A percentile compares a stretch with the other conserved stretches of the same genome.
These are phyloP conservation scores for Sinonovacula constricta DNA, from an alignment of 1,140 invertebrate species.

Conservation along the genomic window DNA sequence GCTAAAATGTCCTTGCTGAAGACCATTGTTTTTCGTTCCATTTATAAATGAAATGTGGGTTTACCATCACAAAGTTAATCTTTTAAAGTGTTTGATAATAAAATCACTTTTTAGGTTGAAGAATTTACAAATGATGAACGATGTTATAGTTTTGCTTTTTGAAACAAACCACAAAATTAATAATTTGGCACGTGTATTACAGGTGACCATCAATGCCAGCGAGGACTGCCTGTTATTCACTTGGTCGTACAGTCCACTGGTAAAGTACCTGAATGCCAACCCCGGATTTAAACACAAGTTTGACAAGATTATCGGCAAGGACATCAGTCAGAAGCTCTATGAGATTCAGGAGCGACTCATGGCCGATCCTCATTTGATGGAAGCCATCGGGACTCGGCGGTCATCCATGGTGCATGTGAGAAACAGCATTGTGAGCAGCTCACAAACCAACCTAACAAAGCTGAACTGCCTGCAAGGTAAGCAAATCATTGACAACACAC, in stretches of 20 bases:
- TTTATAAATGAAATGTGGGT: too few species aligned
- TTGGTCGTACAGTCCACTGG: conserved; percentile 86
- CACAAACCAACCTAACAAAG: conserved; percentile 39
- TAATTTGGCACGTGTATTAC: too few species aligned
- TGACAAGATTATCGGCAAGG: conserved; percentile 90
- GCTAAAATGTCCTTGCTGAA: too few species aligned
- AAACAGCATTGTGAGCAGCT: conserved; percentile 48
- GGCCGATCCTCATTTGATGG: conserved; percentile 32
- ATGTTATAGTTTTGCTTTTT: too few species aligned
- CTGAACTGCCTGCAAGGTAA: conserved; percentile 50
- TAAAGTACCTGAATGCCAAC: conserved; percentile 85
- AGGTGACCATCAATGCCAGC: conserved; percentile 89
- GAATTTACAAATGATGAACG: too few species aligned
- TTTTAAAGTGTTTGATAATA: too few species aligned
- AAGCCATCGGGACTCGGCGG: conserved; percentile 18
- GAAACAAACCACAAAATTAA: too few species aligned
- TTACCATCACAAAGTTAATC: too few species aligned
- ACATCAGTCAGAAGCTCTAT: conserved; percentile 91
- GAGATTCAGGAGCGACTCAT: conserved; percentile 57
- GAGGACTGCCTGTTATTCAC: conserved; percentile 87
- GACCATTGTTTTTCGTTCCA: too few species aligned
- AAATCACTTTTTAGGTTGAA: too few species aligned
- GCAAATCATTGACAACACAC: too few species aligned
- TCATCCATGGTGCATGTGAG: conserved; percentile 54
- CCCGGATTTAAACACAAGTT: conserved; percentile 87